Evolutionary conservation across 1,140 invertebrate genomes (phyloP), one percentile per base, ranked within the genome.

Genomic region (Dryas iulia): DNA sequence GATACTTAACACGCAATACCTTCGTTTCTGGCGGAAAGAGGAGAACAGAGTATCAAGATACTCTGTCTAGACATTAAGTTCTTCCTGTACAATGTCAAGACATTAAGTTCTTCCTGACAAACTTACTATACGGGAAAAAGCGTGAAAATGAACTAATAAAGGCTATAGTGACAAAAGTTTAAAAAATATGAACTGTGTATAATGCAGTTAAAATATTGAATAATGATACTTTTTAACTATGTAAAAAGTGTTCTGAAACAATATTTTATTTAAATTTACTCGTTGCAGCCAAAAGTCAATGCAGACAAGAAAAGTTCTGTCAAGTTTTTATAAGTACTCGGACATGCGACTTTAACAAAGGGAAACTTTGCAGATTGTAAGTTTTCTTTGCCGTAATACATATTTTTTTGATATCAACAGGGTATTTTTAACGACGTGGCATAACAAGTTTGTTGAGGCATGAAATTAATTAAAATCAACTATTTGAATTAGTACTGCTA

Each of bases 321-420:
- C 58, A 56, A 72, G 67, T 47, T 72, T 64, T 62, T 33, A 65
- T 72, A 72, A 72, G 71, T 60, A 69, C 58, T 23, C n/a, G 62
- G 61, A 68, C 66, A 68, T 25, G n/a, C 4, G 65, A 59, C 56
- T 30, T 24, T 26, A 26, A 59, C 65, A 66, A 60, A 66, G 28
- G 57, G 31, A 66, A 66, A 59, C 24, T 66, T 53, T 33, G 25
- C 11, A 59, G 25, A 53, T 62, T 47, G 47, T 62, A 62, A 47
- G 59, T 21, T 53, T 25, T 53, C 18, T 30, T 21, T 47, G 14
- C 2, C 39, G n/a, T 35, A 35, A 14, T 3, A 21, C 18, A 47
- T 2, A 7, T 21, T 47, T 47, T 1, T 1, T 47, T 47, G 8
- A 14, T 47, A 47, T 47, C 7, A 47, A 47, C 6, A 47, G 14